Conservation (phyloP, 1,140 invertebrate species). For the Papilio polyxenes region DNA sequence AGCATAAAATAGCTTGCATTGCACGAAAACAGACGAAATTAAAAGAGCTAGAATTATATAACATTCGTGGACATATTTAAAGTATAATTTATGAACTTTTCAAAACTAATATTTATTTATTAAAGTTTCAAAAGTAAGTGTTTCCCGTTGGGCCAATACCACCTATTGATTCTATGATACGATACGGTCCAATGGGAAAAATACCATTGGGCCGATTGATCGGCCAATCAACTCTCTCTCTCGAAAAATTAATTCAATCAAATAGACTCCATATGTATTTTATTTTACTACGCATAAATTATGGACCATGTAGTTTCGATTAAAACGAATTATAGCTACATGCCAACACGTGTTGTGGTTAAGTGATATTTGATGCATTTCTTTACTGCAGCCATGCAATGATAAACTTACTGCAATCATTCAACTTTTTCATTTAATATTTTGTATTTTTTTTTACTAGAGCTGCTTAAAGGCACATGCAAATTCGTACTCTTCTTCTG, state of each 20-base stretch:
- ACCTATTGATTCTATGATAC: no score
- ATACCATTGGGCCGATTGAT: no score
- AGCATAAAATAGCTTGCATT: neutral
- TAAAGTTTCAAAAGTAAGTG: neutral
- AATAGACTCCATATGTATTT: neutral
- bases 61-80: neutral
- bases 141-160: no score
- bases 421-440: neutral
- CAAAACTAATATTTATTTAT: neutral
- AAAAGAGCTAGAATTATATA: neutral
- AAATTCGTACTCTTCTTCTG: no score
- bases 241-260: no score
- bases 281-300: neutral
- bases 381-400: neutral
- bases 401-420: neutral
- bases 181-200: no score
- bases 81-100: neutral
- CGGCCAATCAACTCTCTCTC: no score
- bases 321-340: neutral
- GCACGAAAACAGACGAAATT: neutral
- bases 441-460: neutral
- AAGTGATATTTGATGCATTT: no score
- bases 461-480: neutral
- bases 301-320: slow-evolving; percentile 9
- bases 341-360: neutral